Conservation (phyloP, 2,888 invertebrate species). For the Torymus auratus region DNA sequence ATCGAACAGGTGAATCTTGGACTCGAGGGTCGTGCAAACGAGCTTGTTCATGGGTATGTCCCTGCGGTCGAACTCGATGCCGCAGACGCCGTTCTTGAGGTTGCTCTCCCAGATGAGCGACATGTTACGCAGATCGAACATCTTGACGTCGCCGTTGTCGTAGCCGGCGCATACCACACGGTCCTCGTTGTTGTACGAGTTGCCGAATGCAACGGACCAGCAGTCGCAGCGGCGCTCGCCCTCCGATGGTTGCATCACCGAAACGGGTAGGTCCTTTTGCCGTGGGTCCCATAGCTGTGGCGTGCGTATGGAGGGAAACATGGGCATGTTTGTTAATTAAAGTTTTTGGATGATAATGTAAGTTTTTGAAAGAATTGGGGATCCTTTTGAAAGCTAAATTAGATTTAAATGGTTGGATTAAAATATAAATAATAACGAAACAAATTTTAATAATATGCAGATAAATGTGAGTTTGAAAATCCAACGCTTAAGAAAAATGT, state of each 20-base stretch:
- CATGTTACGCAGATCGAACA: constrained; percentile 93
- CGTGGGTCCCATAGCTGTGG: constrained; percentile 90
- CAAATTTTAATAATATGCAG: too few species aligned
- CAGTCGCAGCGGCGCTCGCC: constrained; percentile 89
- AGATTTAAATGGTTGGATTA: too few species aligned
- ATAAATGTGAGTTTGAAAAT: too few species aligned
- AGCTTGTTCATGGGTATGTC: constrained; percentile 97
- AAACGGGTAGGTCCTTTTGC: constrained; percentile 92
- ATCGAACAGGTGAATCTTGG: constrained; percentile 93
- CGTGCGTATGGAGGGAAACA: neutral
- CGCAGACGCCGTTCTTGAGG: constrained; percentile 93
- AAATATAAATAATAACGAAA: too few species aligned
- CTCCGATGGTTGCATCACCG: constrained; percentile 88
- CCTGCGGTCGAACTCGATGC: constrained; percentile 92
- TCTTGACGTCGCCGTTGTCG: constrained; percentile 96
- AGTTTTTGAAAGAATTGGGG: too few species aligned
- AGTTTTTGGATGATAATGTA: too few species aligned
- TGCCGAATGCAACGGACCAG: constrained; percentile 95
- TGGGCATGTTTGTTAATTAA: too few species aligned
- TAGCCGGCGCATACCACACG: constrained; percentile 93
- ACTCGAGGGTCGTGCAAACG: constrained; percentile 93
- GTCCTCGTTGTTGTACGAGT: constrained; percentile 91
- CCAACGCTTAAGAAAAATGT: too few species aligned
- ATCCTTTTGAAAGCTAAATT: neutral
- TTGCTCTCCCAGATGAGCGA: constrained; percentile 93